Conservation (phyloP, 2,888 invertebrate species). For the Alloplasta piceator region DNA sequence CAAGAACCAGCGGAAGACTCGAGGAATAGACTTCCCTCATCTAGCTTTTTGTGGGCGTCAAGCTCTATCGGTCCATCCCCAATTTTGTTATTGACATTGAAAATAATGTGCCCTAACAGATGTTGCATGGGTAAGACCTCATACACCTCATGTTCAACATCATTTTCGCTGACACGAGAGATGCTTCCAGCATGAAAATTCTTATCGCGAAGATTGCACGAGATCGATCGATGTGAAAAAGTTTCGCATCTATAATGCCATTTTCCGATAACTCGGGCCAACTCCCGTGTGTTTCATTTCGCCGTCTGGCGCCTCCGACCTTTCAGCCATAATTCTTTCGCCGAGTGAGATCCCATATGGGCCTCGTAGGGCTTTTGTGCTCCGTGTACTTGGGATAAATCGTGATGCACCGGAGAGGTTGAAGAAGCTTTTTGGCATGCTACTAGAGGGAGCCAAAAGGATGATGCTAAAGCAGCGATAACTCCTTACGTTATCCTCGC, state of each 20-base stretch:
- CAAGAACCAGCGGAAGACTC: too few species aligned
- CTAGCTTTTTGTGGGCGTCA: too few species aligned
- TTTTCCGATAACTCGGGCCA: background rate
- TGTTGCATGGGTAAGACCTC: too few species aligned
- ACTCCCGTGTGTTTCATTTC: constrained; percentile 10
- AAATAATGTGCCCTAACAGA: too few species aligned
- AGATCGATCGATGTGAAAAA: background rate
- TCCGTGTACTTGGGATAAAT: constrained; percentile 20
- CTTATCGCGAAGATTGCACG: background rate
- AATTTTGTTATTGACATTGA: too few species aligned
- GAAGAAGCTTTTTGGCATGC: constrained; percentile 56
- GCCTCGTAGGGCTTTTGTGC: background rate
- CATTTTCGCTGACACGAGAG: background rate
- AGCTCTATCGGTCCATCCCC: too few species aligned
- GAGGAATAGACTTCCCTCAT: too few species aligned
- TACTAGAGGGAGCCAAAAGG: constrained; percentile 16
- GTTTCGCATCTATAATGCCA: constrained; percentile 22
- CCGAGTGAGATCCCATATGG: constrained; percentile 20
- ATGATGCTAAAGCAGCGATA: constrained; percentile 34
- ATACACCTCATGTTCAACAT: too few species aligned
- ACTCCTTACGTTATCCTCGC: constrained; percentile 50
- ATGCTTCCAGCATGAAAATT: background rate
- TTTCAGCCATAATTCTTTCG: constrained; percentile 32
- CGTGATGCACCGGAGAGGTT: constrained; percentile 27
- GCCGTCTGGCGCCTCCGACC: constrained; percentile 17